These are phyloP conservation scores for Ormia ochracea DNA, from an alignment of 2,888 invertebrate species.

Conservation along the genomic window DNA sequence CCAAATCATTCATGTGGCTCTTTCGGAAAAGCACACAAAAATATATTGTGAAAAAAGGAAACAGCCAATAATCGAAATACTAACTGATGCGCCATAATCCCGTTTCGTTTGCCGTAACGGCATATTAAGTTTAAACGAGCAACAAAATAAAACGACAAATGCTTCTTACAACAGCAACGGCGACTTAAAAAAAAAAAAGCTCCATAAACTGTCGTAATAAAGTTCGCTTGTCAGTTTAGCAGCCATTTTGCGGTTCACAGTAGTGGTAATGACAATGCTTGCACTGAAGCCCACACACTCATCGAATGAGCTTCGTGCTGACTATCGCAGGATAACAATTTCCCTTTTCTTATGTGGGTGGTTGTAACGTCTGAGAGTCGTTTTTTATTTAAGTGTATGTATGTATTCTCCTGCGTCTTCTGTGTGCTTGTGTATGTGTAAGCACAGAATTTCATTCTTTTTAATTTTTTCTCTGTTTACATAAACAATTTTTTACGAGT, in stretches of 20 bases:
- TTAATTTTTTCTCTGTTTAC: slow-evolving; percentile 36
- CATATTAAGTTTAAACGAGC: slow-evolving; percentile 47
- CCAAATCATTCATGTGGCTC: slow-evolving; percentile 32
- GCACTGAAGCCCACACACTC: slow-evolving; percentile 35
- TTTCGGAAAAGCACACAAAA: slow-evolving; percentile 14
- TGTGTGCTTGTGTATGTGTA: not conserved
- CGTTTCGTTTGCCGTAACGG: slow-evolving; percentile 55
- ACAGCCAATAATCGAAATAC: slow-evolving; percentile 64
- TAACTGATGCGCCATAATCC: slow-evolving; percentile 66
- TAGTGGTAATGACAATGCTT: slow-evolving; percentile 59
- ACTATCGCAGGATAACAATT: slow-evolving; percentile 38
- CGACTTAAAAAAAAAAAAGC: slow-evolving; percentile 27
- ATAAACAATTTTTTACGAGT: slow-evolving; percentile 64
- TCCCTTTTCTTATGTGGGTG: not conserved
- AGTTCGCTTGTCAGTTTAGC: slow-evolving; percentile 76
- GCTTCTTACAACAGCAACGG: slow-evolving; percentile 13
- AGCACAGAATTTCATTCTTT: slow-evolving; percentile 10
- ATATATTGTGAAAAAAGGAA: slow-evolving; percentile 12
- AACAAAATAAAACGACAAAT: slow-evolving; percentile 47
- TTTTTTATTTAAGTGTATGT: no score
- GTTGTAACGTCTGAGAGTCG: no score
- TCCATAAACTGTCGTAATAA: slow-evolving; percentile 70
- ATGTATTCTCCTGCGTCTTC: no score
- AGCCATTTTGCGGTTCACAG: slow-evolving; percentile 75
- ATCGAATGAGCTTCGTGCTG: not conserved